These are phyloP conservation scores for Zelostemma sp. DNA, from an alignment of 1,140 invertebrate species.

Conservation along the genomic window DNA sequence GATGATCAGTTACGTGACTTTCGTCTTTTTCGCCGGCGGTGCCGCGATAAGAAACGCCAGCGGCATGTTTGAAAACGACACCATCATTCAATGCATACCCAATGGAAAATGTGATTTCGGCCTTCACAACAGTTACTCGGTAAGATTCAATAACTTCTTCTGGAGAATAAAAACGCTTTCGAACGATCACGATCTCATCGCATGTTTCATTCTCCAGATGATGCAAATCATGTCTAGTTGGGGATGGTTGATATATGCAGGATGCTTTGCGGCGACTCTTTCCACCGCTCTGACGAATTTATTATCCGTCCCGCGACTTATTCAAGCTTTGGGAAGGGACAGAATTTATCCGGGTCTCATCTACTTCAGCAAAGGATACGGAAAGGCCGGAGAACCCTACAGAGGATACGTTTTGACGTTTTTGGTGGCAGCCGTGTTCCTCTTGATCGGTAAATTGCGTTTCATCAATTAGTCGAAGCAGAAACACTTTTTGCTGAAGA, in stretches of 20 bases:
- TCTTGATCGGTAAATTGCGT: slow-evolving; percentile 88
- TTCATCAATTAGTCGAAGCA: too few relatives aligned
- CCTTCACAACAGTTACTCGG: slow-evolving; percentile 83
- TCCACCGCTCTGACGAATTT: slow-evolving; percentile 96
- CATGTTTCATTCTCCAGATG: slow-evolving; percentile 72
- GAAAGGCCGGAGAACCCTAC: slow-evolving; percentile 92
- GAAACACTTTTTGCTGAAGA: too few relatives aligned
- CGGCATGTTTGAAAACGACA: slow-evolving; percentile 76
- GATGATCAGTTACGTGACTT: slow-evolving; percentile 84
- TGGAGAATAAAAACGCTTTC: slow-evolving; percentile 4
- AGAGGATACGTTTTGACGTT: slow-evolving; percentile 94
- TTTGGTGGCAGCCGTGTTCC: slow-evolving; percentile 85
- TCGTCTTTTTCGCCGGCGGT: slow-evolving; percentile 87
- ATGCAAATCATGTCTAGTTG: slow-evolving; percentile 94
- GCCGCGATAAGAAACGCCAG: slow-evolving; percentile 86
- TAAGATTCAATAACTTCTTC: slow-evolving; percentile 67
- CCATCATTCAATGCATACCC: slow-evolving; percentile 69
- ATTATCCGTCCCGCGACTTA: slow-evolving; percentile 91
- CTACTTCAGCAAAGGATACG: slow-evolving; percentile 94
- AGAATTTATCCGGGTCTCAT: slow-evolving; percentile 94
- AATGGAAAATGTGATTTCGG: slow-evolving; percentile 76
- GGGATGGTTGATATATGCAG: slow-evolving; percentile 93
- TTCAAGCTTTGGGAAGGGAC: slow-evolving; percentile 94
- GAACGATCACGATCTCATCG: too few relatives aligned
- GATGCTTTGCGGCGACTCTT: slow-evolving; percentile 96